phyloP scores from a whole-genome alignment of 2,797 vertebrate genomes.

The Craterocephalus amniculus region DNA sequence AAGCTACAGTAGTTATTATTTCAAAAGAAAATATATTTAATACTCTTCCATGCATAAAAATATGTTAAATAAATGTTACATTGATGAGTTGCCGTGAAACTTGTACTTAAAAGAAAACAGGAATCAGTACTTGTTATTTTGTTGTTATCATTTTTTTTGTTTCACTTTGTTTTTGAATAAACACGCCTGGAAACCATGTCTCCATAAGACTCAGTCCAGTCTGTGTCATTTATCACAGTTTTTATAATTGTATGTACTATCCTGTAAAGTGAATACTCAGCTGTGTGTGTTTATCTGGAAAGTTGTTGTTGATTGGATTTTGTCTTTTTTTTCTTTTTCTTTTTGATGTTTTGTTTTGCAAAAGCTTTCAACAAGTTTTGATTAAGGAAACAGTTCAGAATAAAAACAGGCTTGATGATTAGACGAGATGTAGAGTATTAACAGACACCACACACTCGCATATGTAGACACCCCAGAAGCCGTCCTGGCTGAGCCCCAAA shows the following conservation, averaged over 20 bases:
- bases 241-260: neutral
- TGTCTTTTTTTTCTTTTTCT: neutral
- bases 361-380: neutral
- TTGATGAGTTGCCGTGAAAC: neutral
- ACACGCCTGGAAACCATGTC: neutral
- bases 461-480: conserved; percentile 33
- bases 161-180: neutral
- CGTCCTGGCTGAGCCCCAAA: conserved; percentile 65
- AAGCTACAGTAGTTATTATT: neutral
- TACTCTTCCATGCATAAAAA: neutral
- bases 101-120: neutral
- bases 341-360: no score
- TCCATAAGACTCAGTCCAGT: neutral
- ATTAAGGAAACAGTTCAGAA: neutral
- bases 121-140: no score
- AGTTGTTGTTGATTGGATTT: neutral
- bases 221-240: neutral
- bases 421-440: conserved; percentile 8
- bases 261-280: neutral
- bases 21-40: neutral
- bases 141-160: no score
- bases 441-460: conserved; percentile 1
- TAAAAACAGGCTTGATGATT: neutral
- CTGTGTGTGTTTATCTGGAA: neutral
- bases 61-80: no score